A percentile compares a stretch with the other conserved stretches of the same genome.
These are phyloP conservation scores for Pontoporia blainvillei DNA, from an alignment of 2,113 vertebrate genomes.

Conservation along the genomic window DNA sequence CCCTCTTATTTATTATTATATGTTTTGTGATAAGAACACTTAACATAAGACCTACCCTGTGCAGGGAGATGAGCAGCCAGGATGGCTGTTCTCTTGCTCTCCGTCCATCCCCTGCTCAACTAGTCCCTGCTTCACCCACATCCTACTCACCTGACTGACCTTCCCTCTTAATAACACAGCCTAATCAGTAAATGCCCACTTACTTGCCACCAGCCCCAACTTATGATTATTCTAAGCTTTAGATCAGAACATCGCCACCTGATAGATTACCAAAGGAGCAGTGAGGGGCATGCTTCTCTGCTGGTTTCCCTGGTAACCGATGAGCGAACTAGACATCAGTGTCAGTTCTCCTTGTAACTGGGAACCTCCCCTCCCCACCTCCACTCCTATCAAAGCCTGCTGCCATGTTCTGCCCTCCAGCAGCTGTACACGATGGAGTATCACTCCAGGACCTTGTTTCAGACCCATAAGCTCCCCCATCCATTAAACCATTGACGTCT, in stretches of 20 bases:
- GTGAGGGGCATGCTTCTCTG: background rate
- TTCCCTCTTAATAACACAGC: background rate
- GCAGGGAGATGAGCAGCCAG: background rate
- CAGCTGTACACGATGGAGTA: background rate
- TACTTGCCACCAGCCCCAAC: background rate
- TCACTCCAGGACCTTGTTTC: background rate
- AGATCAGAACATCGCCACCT: background rate
- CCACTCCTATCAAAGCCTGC: background rate
- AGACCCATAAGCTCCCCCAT: background rate
- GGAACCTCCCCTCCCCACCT: background rate
- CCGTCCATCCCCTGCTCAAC: background rate
- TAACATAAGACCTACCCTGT: background rate
- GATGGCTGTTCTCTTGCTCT: background rate
- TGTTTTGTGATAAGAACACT: background rate
- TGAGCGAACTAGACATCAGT: background rate
- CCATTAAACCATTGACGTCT: background rate
- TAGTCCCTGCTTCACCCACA: background rate
- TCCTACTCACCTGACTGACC: background rate
- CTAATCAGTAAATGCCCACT: background rate
- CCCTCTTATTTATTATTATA: background rate
- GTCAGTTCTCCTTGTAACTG: background rate
- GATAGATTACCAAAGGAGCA: background rate
- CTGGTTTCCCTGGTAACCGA: background rate
- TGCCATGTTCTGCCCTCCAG: background rate
- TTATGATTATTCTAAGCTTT: background rate